A percentile compares a stretch with the other conserved stretches of the same genome.
These are phyloP conservation scores for Platyrinchus mystaceus DNA, from an alignment of 2,797 vertebrate genomes.

Conservation along the genomic window DNA sequence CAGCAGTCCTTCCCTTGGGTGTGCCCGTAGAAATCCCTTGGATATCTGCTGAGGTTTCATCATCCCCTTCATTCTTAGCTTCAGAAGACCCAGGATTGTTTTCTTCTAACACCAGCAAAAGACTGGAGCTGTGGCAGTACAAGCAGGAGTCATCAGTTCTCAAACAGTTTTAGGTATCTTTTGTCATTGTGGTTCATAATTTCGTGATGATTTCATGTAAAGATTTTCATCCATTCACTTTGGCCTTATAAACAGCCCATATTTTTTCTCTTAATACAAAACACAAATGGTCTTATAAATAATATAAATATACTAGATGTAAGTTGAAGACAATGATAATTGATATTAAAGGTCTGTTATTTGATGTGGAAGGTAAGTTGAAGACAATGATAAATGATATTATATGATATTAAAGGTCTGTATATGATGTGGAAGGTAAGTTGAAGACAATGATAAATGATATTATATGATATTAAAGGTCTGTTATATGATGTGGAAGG, in stretches of 20 bases:
- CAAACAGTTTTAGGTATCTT: neutral
- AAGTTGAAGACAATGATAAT: neutral
- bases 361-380: neutral
- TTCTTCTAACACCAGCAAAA: neutral
- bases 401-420: neutral
- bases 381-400: fast-evolving
- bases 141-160: neutral
- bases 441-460: neutral
- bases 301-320: neutral
- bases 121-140: neutral
- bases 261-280: neutral
- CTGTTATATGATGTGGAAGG: neutral
- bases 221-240: neutral
- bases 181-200: neutral
- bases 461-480: neutral
- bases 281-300: neutral
- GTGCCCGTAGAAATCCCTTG: neutral
- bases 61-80: neutral
- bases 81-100: neutral
- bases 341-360: neutral
- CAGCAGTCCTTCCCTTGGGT: neutral
- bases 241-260: neutral
- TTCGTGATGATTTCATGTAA: neutral
- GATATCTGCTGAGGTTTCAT: neutral
- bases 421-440: neutral